A percentile compares a stretch with the other conserved stretches of the same genome.
Evolutionary conservation across 2,797 vertebrate genomes (phyloP).

Genomic region (Darevskia nairensis): DNA sequence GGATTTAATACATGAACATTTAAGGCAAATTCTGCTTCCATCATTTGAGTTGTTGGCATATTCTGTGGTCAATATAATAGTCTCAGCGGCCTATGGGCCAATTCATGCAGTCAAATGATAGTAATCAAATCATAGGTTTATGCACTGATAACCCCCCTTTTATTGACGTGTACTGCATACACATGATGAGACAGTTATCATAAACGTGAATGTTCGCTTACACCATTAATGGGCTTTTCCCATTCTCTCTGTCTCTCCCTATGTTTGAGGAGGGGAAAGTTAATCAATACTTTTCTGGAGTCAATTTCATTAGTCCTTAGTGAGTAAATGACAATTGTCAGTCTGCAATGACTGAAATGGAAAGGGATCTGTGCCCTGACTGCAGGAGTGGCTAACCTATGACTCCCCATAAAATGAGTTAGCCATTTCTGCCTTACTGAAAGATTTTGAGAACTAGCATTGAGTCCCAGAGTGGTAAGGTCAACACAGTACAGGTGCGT

Average conservation of each 20-base stretch:
- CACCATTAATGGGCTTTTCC: not conserved
- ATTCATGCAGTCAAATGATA: not conserved
- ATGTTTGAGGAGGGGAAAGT: not conserved
- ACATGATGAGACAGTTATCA: not conserved
- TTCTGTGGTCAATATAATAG: not conserved
- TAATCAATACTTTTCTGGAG: not conserved
- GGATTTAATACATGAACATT: not conserved
- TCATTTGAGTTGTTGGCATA: no score
- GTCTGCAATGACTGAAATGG: no score
- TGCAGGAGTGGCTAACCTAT: no score
- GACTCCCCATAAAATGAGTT: no score
- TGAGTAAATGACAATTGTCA: not conserved
- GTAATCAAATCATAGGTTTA: slow-evolving; percentile 4
- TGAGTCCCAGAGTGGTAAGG: no score
- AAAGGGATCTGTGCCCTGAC: no score
- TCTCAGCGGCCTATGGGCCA: not conserved
- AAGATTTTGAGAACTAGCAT: no score
- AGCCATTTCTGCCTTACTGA: not conserved
- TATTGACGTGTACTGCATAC: not conserved
- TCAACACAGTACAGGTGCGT: no score
- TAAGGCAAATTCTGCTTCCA: not conserved
- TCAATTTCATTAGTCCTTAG: no score
- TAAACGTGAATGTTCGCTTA: not conserved
- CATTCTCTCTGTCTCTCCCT: not conserved
- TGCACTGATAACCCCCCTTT: not conserved